These are phyloP conservation scores for Myotis lucifugus DNA, from an alignment of 2,113 vertebrate species.

Conservation along the genomic window DNA sequence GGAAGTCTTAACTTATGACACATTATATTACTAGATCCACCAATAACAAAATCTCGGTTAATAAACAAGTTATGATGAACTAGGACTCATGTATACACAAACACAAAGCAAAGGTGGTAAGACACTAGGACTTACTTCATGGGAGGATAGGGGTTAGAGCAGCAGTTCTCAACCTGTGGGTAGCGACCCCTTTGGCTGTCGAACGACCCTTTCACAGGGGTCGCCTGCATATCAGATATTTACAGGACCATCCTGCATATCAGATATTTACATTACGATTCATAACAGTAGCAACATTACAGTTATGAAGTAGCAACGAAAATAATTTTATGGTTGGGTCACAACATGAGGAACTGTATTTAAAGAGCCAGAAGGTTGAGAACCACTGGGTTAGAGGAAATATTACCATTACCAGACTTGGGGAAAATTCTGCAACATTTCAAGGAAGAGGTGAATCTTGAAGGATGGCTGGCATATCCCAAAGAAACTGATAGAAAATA, in stretches of 20 bases:
- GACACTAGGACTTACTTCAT: neutral
- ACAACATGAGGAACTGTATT: too few species aligned
- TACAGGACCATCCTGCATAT: too few species aligned
- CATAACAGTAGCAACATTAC: too few species aligned
- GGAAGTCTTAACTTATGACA: neutral
- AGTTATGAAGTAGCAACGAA: too few species aligned
- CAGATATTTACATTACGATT: too few species aligned
- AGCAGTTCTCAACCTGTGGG: too few species aligned
- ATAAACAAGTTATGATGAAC: slow-evolving; percentile 44
- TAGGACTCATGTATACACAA: neutral
- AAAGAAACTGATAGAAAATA: neutral
- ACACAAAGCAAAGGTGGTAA: slow-evolving; percentile 26
- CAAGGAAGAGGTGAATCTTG: neutral
- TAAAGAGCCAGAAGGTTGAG: too few species aligned
- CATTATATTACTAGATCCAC: neutral
- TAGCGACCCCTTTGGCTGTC: too few species aligned
- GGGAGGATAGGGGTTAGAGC: neutral
- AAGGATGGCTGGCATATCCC: neutral
- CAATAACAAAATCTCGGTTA: slow-evolving; percentile 10
- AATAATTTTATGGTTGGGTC: too few species aligned
- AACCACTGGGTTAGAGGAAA: neutral
- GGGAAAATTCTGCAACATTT: neutral
- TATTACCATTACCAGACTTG: neutral
- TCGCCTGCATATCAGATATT: too few species aligned
- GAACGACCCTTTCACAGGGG: too few species aligned